These are phyloP conservation scores for Spodoptera picta DNA, from an alignment of 2,888 invertebrate species.

Conservation along the genomic window DNA sequence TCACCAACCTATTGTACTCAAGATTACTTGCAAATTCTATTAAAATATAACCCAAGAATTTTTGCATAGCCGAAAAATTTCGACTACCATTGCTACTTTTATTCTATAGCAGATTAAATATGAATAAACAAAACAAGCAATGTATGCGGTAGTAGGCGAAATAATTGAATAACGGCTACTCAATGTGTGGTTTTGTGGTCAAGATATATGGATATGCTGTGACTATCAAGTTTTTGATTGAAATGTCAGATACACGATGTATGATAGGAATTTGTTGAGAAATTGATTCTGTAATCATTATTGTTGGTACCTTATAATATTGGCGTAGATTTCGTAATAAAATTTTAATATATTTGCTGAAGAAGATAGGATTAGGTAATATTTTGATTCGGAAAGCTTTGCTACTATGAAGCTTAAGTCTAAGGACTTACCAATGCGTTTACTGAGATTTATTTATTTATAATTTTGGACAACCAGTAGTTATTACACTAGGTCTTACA, in stretches of 20 bases:
- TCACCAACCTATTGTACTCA: conserved; percentile 75
- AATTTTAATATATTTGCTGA: conserved; percentile 16
- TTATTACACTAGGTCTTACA: too few relatives aligned
- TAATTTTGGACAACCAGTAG: too few relatives aligned
- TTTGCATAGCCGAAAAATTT: conserved; percentile 42
- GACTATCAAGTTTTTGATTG: conserved; percentile 79
- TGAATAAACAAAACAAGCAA: conserved; percentile 25
- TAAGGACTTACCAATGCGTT: too few relatives aligned
- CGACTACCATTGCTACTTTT: conserved; percentile 52
- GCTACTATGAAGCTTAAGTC: too few relatives aligned
- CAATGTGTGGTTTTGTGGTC: conserved; percentile 67
- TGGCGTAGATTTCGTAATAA: conserved; percentile 24
- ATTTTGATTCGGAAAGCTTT: too few relatives aligned
- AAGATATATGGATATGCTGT: conserved; percentile 75
- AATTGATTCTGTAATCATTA: conserved; percentile 52
- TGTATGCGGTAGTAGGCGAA: conserved; percentile 32
- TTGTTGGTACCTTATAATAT: conserved; percentile 41
- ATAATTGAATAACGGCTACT: conserved; percentile 52
- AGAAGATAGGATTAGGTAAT: conserved; percentile 5
- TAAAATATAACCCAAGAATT: conserved; percentile 51
- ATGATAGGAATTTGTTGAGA: conserved; percentile 51
- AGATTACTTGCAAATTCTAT: conserved; percentile 83
- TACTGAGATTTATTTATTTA: too few relatives aligned
- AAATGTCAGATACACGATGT: conserved; percentile 72
- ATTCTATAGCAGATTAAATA: conserved; percentile 7